phyloP scores from a whole-genome alignment of 2,113 vertebrate species.

The Rhagologus leucostigma region DNA sequence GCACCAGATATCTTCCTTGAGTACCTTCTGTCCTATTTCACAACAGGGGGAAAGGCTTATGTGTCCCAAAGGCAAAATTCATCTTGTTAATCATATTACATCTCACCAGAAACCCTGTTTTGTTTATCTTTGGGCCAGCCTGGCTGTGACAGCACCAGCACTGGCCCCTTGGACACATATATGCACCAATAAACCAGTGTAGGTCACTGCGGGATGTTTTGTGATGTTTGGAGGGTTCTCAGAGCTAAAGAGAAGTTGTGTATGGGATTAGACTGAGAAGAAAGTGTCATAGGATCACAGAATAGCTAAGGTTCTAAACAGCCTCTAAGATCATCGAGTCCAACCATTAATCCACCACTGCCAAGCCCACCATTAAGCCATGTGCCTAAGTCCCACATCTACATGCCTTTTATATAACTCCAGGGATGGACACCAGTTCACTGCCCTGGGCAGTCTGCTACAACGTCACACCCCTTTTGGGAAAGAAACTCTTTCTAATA shows the following conservation, averaged over 20 bases:
- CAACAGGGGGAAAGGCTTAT: background rate
- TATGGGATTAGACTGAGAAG: background rate
- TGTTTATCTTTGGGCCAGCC: background rate
- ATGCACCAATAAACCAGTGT: background rate
- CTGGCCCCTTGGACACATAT: background rate
- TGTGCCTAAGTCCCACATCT: too few relatives aligned
- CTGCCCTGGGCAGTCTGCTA: background rate
- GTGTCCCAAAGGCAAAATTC: background rate
- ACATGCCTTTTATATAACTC: background rate
- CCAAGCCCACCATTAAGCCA: background rate
- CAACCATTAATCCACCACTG: background rate
- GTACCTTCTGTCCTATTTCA: background rate
- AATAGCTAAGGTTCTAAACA: background rate
- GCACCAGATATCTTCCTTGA: background rate
- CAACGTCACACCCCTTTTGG: background rate
- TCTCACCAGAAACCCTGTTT: background rate
- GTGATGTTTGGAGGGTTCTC: background rate
- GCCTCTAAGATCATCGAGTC: too few relatives aligned
- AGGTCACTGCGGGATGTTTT: background rate
- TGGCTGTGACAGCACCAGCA: background rate
- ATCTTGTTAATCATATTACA: background rate
- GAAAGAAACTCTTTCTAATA: background rate
- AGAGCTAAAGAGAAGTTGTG: background rate
- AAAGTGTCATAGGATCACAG: background rate
- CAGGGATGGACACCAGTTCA: rapidly evolving